A percentile compares a stretch with the other conserved stretches of the same genome.
Evolutionary conservation across 2,888 invertebrate genomes (phyloP).

Genomic region (Nymphalis polychloros): DNA sequence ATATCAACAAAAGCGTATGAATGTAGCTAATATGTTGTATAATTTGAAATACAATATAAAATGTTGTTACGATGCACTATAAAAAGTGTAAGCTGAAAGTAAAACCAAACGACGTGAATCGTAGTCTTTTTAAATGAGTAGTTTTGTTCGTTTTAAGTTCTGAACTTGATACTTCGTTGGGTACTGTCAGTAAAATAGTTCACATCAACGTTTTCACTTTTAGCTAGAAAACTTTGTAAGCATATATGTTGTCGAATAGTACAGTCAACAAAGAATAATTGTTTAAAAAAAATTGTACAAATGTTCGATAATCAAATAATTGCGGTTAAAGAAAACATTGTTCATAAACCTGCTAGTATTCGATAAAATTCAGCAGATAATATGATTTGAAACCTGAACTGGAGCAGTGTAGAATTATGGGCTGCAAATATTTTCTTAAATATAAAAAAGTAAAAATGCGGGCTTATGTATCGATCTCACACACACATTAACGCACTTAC

Average conservation of each 20-base stretch:
- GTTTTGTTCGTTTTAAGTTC: conserved; percentile 29
- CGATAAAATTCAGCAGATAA: too few species aligned
- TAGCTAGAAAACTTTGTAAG: not conserved
- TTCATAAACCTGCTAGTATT: too few species aligned
- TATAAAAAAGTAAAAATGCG: too few species aligned
- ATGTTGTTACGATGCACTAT: not conserved
- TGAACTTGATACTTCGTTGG: conserved; percentile 16
- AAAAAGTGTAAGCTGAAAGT: not conserved
- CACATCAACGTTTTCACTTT: not conserved
- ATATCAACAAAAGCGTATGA: not conserved
- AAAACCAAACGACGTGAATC: conserved; percentile 14
- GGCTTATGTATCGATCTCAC: too few species aligned
- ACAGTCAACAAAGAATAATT: not conserved
- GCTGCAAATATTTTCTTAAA: too few species aligned
- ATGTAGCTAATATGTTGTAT: not conserved
- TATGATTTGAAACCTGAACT: too few species aligned
- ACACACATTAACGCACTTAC: too few species aligned
- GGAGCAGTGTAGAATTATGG: too few species aligned
- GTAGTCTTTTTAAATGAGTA: conserved; percentile 27
- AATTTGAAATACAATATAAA: not conserved
- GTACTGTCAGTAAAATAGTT: conserved; percentile 14
- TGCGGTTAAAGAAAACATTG: too few species aligned
- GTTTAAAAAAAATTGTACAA: not conserved
- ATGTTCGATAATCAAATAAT: not conserved
- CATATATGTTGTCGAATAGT: not conserved